Conservation (phyloP, 2,113 vertebrate genomes). For the Paratilapia polleni region DNA sequence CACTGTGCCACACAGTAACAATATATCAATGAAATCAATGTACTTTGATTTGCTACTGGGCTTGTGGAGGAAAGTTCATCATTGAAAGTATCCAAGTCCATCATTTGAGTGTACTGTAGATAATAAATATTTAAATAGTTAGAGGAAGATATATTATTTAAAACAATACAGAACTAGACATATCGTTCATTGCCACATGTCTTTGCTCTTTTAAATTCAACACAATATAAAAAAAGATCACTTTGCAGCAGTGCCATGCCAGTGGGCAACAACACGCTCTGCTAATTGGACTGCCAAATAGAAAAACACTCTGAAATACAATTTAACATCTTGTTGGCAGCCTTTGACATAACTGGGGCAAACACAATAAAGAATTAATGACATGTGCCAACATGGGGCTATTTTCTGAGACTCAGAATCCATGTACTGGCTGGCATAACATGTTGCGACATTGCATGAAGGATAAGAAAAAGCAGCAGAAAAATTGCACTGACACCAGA, state of each 20-base stretch:
- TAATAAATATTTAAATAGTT: slow-evolving; percentile 40
- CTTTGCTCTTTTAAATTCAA: slow-evolving; percentile 14
- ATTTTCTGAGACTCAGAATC: slow-evolving; percentile 11
- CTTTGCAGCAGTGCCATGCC: slow-evolving; percentile 7
- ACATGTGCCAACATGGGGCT: slow-evolving; percentile 35
- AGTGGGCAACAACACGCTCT: neutral
- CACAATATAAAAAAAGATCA: slow-evolving; percentile 13
- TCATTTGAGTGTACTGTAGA: slow-evolving; percentile 6
- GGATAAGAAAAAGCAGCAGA: neutral
- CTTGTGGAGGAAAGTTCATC: neutral
- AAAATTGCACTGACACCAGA: slow-evolving; percentile 12
- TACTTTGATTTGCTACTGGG: neutral
- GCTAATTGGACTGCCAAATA: slow-evolving; percentile 38
- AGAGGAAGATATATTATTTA: slow-evolving; percentile 41
- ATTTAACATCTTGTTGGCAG: slow-evolving; percentile 37
- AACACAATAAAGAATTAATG: slow-evolving; percentile 65
- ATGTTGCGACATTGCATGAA: slow-evolving; percentile 13
- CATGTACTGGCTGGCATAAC: neutral
- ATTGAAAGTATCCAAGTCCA: neutral
- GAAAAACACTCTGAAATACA: slow-evolving; percentile 34
- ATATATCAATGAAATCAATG: neutral
- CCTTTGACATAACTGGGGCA: slow-evolving; percentile 60
- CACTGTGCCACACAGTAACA: neutral
- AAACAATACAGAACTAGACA: neutral
- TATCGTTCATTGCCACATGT: neutral